Conservation (phyloP, 2,888 invertebrate species). For the Melanophora roralis region DNA sequence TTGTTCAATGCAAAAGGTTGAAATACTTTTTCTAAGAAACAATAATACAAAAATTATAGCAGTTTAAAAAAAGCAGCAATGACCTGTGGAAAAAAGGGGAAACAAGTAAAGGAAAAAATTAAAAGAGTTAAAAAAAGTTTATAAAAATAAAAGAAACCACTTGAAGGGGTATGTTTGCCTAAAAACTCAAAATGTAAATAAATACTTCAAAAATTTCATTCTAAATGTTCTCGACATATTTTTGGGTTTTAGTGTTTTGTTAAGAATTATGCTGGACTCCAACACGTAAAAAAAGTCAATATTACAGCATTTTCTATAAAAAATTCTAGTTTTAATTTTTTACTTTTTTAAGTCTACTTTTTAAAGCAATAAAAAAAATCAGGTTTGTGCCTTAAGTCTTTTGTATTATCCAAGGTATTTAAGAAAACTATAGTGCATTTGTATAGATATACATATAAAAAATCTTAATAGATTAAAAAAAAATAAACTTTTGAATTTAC, state of each 20-base stretch:
- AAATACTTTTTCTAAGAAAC: constrained; percentile 47
- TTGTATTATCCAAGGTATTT: neutral
- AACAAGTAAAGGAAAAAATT: neutral
- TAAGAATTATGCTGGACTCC: neutral
- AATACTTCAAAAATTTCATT: neutral
- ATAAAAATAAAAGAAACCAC: neutral
- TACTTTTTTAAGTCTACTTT: too few species aligned
- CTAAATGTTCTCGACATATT: neutral
- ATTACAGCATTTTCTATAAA: too few species aligned
- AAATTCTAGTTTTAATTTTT: too few species aligned
- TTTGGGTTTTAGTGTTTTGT: neutral
- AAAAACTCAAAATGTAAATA: constrained; percentile 6
- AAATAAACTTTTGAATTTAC: too few species aligned
- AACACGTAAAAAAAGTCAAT: neutral
- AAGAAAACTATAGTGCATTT: too few species aligned
- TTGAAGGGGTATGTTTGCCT: neutral
- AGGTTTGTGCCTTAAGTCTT: neutral
- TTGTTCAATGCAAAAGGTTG: constrained; percentile 34
- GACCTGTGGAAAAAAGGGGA: neutral
- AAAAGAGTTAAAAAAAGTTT: neutral
- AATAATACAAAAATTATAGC: constrained; percentile 18
- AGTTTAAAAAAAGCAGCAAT: neutral
- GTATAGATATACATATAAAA: too few species aligned
- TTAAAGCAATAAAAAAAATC: too few species aligned
- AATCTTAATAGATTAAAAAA: too few species aligned